Evolutionary conservation across 2,797 vertebrate genomes (phyloP).

Genomic region (Nothura maculosa): DNA sequence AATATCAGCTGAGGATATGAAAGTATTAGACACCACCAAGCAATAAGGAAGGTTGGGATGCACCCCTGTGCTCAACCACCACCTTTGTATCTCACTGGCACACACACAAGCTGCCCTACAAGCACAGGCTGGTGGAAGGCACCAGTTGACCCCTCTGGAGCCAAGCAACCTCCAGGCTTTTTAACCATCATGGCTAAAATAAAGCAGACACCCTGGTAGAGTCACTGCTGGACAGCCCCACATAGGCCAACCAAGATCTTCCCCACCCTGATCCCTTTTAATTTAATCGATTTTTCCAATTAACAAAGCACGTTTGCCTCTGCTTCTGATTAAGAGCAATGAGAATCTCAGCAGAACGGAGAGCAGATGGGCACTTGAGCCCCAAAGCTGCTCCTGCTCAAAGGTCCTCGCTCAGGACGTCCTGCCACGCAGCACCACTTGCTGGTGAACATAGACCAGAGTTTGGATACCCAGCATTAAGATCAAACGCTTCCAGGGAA

Average conservation of each 20-base stretch:
- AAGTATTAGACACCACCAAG: not conserved
- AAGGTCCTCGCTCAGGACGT: not conserved
- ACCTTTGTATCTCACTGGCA: not conserved
- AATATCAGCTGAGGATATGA: too few relatives aligned
- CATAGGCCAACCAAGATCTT: not conserved
- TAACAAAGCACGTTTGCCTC: not conserved
- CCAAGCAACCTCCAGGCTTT: not conserved
- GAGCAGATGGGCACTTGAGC: not conserved
- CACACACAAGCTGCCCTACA: not conserved
- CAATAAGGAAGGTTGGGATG: not conserved
- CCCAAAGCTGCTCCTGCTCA: fast-evolving
- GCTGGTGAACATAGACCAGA: fast-evolving
- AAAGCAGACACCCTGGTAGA: not conserved
- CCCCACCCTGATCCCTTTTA: fast-evolving
- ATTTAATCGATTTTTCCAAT: not conserved
- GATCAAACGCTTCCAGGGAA: fast-evolving
- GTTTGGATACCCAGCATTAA: not conserved
- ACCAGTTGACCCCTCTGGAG: not conserved
- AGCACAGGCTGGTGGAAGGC: not conserved
- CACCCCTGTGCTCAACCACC: not conserved
- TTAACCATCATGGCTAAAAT: not conserved
- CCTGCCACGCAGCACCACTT: fast-evolving
- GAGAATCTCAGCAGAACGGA: not conserved
- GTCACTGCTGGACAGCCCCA: not conserved
- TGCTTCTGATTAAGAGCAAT: not conserved